These are phyloP conservation scores for Neocrepidodera transversa DNA, from an alignment of 2,888 invertebrate species.

Conservation along the genomic window DNA sequence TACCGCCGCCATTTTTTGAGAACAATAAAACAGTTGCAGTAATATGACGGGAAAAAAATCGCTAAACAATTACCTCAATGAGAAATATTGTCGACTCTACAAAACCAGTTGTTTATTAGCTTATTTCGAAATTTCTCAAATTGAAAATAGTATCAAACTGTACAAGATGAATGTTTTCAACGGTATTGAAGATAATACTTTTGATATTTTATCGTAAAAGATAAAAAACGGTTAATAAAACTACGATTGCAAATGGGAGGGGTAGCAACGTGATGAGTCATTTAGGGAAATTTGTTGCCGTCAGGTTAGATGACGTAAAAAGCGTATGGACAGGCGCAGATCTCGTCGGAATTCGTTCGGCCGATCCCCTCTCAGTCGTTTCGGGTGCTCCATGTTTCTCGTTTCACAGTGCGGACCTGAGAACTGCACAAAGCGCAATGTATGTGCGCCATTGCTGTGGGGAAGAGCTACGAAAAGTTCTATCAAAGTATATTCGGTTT, in stretches of 20 bases:
- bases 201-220: slow-evolving; percentile 9
- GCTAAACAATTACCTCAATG: slow-evolving; percentile 14
- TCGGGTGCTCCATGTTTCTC: slow-evolving; percentile 62
- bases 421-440: slow-evolving; percentile 62
- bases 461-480: slow-evolving; percentile 60
- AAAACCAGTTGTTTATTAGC: neutral
- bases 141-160: neutral
- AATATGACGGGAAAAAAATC: slow-evolving; percentile 29
- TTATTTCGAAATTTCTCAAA: neutral
- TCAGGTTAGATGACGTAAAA: slow-evolving; percentile 39
- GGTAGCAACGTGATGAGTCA: slow-evolving; percentile 33
- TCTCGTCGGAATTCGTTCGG: slow-evolving; percentile 53
- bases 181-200: neutral
- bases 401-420: slow-evolving; percentile 61
- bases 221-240: slow-evolving; percentile 13
- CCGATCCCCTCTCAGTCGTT: slow-evolving; percentile 61
- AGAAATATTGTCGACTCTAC: neutral
- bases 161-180: neutral
- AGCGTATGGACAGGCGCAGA: slow-evolving; percentile 53
- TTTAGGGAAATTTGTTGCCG: slow-evolving; percentile 36
- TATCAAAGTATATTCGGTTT: slow-evolving; percentile 60
- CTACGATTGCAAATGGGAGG: slow-evolving; percentile 21
- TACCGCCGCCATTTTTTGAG: slow-evolving; percentile 1
- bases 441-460: slow-evolving; percentile 62
- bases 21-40: slow-evolving; percentile 5